These are phyloP conservation scores for Epistrophella euchroma DNA, from an alignment of 2,888 invertebrate species.

Conservation along the genomic window DNA sequence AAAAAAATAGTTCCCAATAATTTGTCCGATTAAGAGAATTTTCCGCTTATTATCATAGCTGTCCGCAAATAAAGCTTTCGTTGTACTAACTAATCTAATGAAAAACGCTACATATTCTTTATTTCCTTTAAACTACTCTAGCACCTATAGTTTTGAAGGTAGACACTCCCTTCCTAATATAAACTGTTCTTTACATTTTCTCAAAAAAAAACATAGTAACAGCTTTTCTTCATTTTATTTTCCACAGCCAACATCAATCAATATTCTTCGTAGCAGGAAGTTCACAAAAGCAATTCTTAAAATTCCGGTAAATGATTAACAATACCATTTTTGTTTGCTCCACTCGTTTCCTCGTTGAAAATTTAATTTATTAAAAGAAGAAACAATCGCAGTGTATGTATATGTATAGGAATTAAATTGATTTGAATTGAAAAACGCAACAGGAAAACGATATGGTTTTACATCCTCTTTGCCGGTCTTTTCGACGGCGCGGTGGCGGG, in stretches of 20 bases:
- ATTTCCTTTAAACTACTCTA: too few relatives aligned
- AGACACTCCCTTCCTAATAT: not conserved
- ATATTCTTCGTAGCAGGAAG: not conserved
- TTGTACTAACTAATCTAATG: too few relatives aligned
- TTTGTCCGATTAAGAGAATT: too few relatives aligned
- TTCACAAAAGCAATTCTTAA: constrained; percentile 7
- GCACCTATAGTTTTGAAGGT: not conserved
- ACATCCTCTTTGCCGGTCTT: constrained; percentile 15
- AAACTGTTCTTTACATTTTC: too few relatives aligned
- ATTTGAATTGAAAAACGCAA: constrained; percentile 20
- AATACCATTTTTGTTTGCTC: constrained; percentile 23
- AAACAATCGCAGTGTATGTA: not conserved
- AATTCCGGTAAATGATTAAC: constrained; percentile 20
- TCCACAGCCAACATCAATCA: not conserved
- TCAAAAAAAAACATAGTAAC: too few relatives aligned
- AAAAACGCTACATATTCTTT: too few relatives aligned
- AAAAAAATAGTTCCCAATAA: too few relatives aligned
- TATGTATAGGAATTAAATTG: constrained; percentile 1
- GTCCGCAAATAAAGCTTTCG: too few relatives aligned
- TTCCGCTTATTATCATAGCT: too few relatives aligned
- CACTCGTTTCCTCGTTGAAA: not conserved
- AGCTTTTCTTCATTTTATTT: constrained; percentile 1
- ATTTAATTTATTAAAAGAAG: constrained; percentile 3
- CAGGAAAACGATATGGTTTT: constrained; percentile 21
- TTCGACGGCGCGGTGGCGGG: not conserved